These are phyloP conservation scores for Empidonax alnorum DNA, from an alignment of 2,113 vertebrate species.

Conservation along the genomic window DNA sequence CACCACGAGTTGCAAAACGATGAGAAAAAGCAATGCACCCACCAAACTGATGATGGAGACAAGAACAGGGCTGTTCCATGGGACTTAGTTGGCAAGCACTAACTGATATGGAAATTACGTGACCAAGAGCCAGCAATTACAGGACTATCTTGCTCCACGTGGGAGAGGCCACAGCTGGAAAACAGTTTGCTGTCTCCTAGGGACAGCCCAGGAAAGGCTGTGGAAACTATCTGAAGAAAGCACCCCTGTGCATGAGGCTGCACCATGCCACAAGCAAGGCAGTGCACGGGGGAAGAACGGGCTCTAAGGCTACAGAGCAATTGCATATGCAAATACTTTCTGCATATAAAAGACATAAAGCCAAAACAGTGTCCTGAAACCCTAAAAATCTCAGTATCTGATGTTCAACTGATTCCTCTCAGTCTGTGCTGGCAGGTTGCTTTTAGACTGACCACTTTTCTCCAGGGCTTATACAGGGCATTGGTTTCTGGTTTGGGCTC, in stretches of 20 bases:
- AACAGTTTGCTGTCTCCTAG: not conserved
- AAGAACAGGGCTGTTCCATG: not conserved
- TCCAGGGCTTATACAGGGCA: not conserved
- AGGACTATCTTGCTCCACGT: rapidly evolving
- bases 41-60: not conserved
- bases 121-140: not conserved
- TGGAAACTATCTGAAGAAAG: not conserved
- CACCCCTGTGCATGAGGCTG: not conserved
- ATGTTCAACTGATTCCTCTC: not conserved
- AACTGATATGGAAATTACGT: rapidly evolving
- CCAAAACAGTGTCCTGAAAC: not conserved
- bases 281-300: rapidly evolving
- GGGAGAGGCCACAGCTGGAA: not conserved
- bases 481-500: not conserved
- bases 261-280: rapidly evolving
- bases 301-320: not conserved
- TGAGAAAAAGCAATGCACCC: not conserved
- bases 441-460: not conserved
- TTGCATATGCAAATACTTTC: not conserved
- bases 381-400: not conserved
- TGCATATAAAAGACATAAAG: not conserved
- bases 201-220: not conserved
- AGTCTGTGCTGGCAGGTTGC: not conserved
- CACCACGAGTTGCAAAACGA: not conserved
- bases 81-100: not conserved